Percentiles rank a stretch among this genome's conserved stretches.
Conservation (phyloP, 2,888 invertebrate genomes). For the Ecliptopera silaceata region DNA sequence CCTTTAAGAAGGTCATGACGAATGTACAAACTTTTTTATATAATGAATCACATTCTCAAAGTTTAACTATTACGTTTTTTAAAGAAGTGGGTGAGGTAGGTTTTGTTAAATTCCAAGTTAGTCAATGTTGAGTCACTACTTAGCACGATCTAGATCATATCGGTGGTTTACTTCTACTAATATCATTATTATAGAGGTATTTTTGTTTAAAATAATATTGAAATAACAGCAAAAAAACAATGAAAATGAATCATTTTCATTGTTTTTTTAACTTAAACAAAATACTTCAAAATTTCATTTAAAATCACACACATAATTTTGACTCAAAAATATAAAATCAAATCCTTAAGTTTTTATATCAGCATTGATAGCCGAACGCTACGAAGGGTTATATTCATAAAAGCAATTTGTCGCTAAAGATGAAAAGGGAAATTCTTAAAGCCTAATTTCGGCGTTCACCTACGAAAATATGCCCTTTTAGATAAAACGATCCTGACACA, state of each 20-base stretch:
- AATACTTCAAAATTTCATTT: too few species aligned
- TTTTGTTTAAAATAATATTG: too few species aligned
- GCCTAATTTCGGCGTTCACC: slow-evolving; percentile 53
- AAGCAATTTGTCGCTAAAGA: slow-evolving; percentile 50
- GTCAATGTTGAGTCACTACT: background rate
- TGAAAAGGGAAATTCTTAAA: slow-evolving; percentile 50
- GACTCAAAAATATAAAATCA: too few species aligned
- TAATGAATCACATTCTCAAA: too few species aligned
- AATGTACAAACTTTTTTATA: background rate
- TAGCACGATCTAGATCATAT: background rate
- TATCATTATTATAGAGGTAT: too few species aligned
- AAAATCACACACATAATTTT: too few species aligned
- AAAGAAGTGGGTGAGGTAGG: background rate
- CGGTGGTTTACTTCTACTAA: too few species aligned
- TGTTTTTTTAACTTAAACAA: too few species aligned
- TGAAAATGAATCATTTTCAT: too few species aligned
- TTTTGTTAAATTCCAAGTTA: background rate
- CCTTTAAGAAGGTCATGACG: background rate
- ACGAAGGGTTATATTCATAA: slow-evolving; percentile 29
- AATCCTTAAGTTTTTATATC: too few species aligned
- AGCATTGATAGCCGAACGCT: background rate
- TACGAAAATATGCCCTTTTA: slow-evolving; percentile 55
- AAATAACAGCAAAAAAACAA: too few species aligned
- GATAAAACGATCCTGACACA: slow-evolving; percentile 59
- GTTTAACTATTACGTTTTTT: too few species aligned